Evolutionary conservation across 1,140 invertebrate genomes (phyloP).

Genomic region (Drosophila micromelanica): DNA sequence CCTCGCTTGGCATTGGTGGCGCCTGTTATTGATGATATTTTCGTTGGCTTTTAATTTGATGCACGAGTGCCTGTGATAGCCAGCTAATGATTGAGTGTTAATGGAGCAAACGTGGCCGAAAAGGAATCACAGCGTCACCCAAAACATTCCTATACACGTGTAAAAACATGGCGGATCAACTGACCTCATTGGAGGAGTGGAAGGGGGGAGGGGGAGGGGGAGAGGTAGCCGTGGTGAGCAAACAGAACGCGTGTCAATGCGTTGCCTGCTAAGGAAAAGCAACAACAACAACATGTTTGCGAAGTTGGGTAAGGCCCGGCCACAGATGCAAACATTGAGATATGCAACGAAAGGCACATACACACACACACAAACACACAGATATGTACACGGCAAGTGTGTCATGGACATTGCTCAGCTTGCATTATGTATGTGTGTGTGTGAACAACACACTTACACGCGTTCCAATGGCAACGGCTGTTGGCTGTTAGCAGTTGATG

Average conservation of each 20-base stretch:
- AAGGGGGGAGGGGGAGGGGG: neutral
- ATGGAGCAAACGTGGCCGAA: conserved; percentile 66
- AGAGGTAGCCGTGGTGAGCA: conserved; percentile 12
- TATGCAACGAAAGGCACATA: conserved; percentile 72
- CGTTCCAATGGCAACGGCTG: conserved; percentile 41
- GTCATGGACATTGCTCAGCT: conserved; percentile 70
- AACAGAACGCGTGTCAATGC: conserved; percentile 75
- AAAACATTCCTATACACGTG: conserved; percentile 12
- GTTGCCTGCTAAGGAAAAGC: conserved; percentile 30
- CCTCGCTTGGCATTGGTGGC: conserved; percentile 19
- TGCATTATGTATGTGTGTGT: conserved; percentile 25
- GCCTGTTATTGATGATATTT: conserved; percentile 72
- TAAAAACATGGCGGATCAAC: conserved; percentile 21
- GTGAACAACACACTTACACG: conserved; percentile 59
- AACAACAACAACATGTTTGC: conserved; percentile 40
- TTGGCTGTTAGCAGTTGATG: conserved; percentile 53
- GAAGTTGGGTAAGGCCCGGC: conserved; percentile 32
- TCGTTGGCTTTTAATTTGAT: conserved; percentile 69
- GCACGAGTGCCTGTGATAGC: conserved; percentile 66
- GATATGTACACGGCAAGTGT: conserved; percentile 57
- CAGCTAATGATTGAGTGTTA: conserved; percentile 76
- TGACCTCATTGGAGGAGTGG: conserved; percentile 30
- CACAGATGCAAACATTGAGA: conserved; percentile 77
- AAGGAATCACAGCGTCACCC: conserved; percentile 50
- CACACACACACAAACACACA: conserved; percentile 16